These are phyloP conservation scores for Scolopax mira DNA, from an alignment of 2,113 vertebrate genomes.

Conservation along the genomic window DNA sequence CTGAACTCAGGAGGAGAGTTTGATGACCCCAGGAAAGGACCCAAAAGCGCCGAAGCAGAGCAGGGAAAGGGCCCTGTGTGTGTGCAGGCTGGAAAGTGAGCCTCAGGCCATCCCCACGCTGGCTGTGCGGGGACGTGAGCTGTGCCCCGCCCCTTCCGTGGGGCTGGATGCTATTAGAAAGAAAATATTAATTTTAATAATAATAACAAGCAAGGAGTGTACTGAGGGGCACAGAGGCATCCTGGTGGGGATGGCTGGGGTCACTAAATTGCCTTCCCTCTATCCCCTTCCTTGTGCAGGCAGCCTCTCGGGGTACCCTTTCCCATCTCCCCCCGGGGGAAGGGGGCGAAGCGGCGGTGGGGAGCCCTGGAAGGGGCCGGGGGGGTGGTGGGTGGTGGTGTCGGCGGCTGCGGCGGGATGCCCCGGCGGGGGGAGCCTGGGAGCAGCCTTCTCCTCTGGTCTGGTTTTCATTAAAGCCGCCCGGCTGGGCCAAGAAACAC, in stretches of 20 bases:
- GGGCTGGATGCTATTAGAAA: neutral
- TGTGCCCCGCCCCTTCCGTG: neutral
- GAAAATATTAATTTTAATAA: neutral
- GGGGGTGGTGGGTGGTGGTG: neutral
- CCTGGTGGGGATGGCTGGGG: neutral
- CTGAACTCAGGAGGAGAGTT: neutral
- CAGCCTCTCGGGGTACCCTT: neutral
- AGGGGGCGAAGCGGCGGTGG: neutral
- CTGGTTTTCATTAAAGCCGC: slow-evolving; percentile 36
- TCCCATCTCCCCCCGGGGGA: neutral
- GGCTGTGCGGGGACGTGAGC: rapidly evolving
- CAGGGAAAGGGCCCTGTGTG: neutral
- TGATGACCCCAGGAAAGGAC: neutral
- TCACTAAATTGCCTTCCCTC: neutral
- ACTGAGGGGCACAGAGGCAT: rapidly evolving
- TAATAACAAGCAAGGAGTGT: rapidly evolving
- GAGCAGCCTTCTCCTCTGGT: neutral
- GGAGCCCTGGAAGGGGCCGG: neutral
- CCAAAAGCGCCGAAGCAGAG: neutral
- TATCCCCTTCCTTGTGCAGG: neutral
- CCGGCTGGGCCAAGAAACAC: neutral
- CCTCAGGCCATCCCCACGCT: neutral
- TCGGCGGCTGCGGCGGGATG: neutral
- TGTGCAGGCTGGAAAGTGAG: no score
- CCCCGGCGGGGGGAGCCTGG: neutral